Conservation (phyloP, 1,140 invertebrate species). For the Colletes latitarsis region DNA sequence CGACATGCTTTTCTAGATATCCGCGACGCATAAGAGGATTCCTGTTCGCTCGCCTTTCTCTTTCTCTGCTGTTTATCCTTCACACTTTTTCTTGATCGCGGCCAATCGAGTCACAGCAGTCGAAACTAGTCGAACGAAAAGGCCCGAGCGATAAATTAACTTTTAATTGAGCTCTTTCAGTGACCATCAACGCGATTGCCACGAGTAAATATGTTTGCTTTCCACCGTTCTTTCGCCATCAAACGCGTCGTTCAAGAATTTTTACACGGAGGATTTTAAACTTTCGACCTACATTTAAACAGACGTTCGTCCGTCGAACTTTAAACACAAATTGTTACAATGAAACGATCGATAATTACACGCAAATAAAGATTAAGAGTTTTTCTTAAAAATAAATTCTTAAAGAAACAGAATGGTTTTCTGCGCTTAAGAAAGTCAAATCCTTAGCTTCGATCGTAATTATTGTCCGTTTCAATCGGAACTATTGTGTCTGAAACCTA, state of each 20-base stretch:
- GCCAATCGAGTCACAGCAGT: slow-evolving; percentile 11
- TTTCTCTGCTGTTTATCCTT: slow-evolving; percentile 37
- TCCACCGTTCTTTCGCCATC: not conserved
- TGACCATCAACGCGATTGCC: not conserved
- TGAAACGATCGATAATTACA: no score
- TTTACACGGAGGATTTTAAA: no score
- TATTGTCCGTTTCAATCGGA: no score
- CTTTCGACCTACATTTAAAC: no score
- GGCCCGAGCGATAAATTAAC: not conserved
- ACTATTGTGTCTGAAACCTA: no score
- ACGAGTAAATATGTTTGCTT: not conserved
- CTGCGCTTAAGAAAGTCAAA: no score
- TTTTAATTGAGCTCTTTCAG: not conserved
- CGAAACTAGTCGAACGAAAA: slow-evolving; percentile 9
- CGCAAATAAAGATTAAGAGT: no score
- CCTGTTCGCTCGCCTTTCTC: slow-evolving; percentile 51
- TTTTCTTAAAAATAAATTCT: no score
- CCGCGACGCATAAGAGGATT: slow-evolving; percentile 50
- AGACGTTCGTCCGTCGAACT: no score
- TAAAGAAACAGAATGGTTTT: no score
- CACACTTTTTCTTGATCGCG: slow-evolving; percentile 20
- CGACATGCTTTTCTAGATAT: slow-evolving; percentile 51
- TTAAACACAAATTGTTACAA: no score
- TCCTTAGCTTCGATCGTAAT: no score
- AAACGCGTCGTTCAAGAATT: not conserved